Base-by-base conservation (phyloP, 30 jellyfish, hydroid and myxozoan species). In the Morbakka virulenta region DNA sequence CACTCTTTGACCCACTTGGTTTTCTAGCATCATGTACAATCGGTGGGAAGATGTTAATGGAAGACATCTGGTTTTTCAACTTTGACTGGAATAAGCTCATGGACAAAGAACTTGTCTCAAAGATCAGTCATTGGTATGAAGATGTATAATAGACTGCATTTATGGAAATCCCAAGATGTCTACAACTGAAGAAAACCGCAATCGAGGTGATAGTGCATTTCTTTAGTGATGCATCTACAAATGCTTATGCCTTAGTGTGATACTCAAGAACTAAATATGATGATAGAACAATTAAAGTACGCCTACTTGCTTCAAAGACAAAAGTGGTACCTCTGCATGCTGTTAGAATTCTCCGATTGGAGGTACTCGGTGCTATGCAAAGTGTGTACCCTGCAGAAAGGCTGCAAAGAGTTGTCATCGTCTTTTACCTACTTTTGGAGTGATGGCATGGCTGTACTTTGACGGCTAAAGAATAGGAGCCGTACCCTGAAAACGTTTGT, bases 241-340 rank as follows among this genome's bases (percentile, higher is more conserved):
- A 64, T 31, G 83, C 89, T 4, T 80, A 80, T 49, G 91, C 76
- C 17, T 49, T 78, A 24, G 91, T 69, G 0, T 69, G 21, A 4
- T 82, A 69, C 63, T 52, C 61, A 22, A 68, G 91, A 41, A 4
- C 28, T 6, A 20, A 13, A 28, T 66, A 66, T 25, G 74, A 27
- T 1, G 77, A 80, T 30, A 61, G 35, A 3, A 28, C 71, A 32
- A 32, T 62, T 13, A 24, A 83, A n/a, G 33, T 47, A 17, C 1
- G 22, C n/a, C 28, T 80, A 0, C 70, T 47, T 6, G 84, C 84
- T 22, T 64, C 85, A 63, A 72, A 83, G 41, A 2, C 83, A 29
- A 61, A 69, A 2, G 83, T 73, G 32, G 89, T 84, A 41, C 89
- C 95, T 14, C 27, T 83, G 77, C 51, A 50, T 69, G 82, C 83